Evolutionary conservation across 2,888 invertebrate species (phyloP), one percentile per base, ranked within the genome.

Genomic region (Seladonia tumulorum): DNA sequence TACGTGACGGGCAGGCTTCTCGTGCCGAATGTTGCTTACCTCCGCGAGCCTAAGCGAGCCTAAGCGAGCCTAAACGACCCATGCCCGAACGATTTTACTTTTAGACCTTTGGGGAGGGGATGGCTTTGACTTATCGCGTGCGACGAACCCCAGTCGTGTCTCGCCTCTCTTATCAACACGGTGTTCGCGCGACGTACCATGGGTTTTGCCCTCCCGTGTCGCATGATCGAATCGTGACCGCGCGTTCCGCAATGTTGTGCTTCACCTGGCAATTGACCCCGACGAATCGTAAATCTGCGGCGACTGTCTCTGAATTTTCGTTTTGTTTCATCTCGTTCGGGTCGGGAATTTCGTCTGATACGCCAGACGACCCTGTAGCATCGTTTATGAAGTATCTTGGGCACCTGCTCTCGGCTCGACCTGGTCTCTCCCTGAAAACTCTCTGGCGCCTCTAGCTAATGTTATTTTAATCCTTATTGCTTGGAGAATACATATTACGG

Each of bases 91-190:
- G 16, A 42, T 45, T 49, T 25, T 29, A 57, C 42, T 57, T 66
- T 25, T 57, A 39, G 42, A 10, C 42, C 49, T 49, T 42, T 53
- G 10, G 25, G 25, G 25, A 1, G 70, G 45, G 47, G 25, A 22
- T 49, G 60, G 12, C 57, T 82, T 73, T 63, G 73, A 82, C 53
- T 57, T 57, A 68, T 79, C 45, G 79, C 18, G 8, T 29, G n/a
- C 53, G 3, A 35, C 45, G 42, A 16, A 22, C 22, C 66, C 12
- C 47, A 70, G 39, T 70, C 39, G 29, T n/a, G 68, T 18, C 22
- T 70, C 39, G 35, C 45, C 57, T 70, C 4, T n/a, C 45, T 57
- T 70, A 82, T 70, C n/a, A 68, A 49, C 29, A 79, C 42, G 18
- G 18, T 49, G 42, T 22, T 18, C 39, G 47, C 39, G 47, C 14